A percentile compares a stretch with the other conserved stretches of the same genome.
Evolutionary conservation across 2,888 invertebrate species (phyloP).

Genomic region (Steinernema carpocapsae): DNA sequence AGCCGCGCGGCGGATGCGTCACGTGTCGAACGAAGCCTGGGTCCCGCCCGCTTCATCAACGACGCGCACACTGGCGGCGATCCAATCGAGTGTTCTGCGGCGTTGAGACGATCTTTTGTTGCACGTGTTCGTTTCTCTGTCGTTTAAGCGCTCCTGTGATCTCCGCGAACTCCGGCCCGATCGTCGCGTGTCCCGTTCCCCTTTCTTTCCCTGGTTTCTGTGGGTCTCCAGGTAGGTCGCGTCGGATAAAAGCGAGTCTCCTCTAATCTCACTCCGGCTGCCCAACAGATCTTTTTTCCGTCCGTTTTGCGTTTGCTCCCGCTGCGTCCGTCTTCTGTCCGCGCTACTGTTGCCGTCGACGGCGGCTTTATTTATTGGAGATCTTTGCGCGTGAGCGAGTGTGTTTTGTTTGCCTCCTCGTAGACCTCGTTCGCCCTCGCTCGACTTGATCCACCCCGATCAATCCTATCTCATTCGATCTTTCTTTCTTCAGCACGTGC

Average conservation of each 20-base stretch:
- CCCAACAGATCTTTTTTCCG: too few relatives aligned
- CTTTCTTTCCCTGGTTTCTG: too few relatives aligned
- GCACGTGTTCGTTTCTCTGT: background rate
- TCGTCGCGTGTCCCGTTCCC: too few relatives aligned
- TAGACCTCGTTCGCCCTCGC: conserved; percentile 22
- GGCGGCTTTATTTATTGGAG: background rate
- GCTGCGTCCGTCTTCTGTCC: background rate
- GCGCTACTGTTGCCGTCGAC: background rate
- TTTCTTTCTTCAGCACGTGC: conserved; percentile 35
- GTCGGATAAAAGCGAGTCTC: too few relatives aligned
- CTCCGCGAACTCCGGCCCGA: background rate
- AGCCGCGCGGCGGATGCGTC: conserved; percentile 20
- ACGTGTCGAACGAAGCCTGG: conserved; percentile 1
- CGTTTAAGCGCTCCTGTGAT: conserved; percentile 19
- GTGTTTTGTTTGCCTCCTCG: conserved; percentile 29
- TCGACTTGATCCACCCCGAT: conserved; percentile 22
- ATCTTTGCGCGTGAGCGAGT: conserved; percentile 29
- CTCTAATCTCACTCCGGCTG: too few relatives aligned
- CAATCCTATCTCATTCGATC: conserved; percentile 32
- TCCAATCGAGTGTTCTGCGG: conserved; percentile 28
- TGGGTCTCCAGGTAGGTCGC: too few relatives aligned
- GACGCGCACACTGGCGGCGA: conserved; percentile 25
- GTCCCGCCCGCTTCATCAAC: conserved; percentile 2
- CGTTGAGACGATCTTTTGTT: conserved; percentile 32
- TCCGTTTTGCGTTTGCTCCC: too few relatives aligned